Base-by-base conservation (phyloP, 2,113 vertebrate species). In the Galeopterus variegatus region DNA sequence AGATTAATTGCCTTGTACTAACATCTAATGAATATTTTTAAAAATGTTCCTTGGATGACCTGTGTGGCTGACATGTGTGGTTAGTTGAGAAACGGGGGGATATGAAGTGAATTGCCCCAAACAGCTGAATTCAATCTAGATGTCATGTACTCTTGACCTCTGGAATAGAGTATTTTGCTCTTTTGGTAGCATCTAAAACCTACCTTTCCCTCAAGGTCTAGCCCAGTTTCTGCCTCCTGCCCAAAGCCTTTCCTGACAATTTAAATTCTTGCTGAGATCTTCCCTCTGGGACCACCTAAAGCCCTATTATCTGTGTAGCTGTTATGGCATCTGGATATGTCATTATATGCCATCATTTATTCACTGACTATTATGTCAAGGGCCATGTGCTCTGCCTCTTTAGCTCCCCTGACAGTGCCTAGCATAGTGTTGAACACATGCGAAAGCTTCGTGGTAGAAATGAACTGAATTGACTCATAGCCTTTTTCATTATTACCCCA, bases 1-100 rank as follows among this genome's bases (percentile, higher is more conserved):
- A 96, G 93, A 90, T 70, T 90, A 90, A 88, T 84, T 87, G 94
- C 80, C 62, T 88, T 24, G 65, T 75, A 52, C 72, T 82, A 94
- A 93, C 64, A 89, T 88, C 72, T 82, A 56, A 93, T 62, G 80
- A 91, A 64, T 73, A 50, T 72, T 82, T 96, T 79, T n/a, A 0
- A 56, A 85, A 95, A 48, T 77, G 2, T 87, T 88, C 88, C 28
- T 94, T 84, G 69, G 48, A 48, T 86, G 69, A 93, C n/a, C 67
- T 94, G 15, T 62, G 19, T 70, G 33, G 33, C 50, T 81, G 73
- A 75, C 70, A 17, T 33, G 48, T 76, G 56, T 89, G 13, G 28
- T 82, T 95, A 93, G 58, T 67, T 85, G 67, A 58, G 56, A 94
- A 85, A 89, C 13, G 19, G 33, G 41, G 41, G 73, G 8, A 28